Evolutionary conservation across 2,113 vertebrate genomes (phyloP), one percentile per base, ranked within the genome.

Genomic region (Potamarius usumacintae): DNA sequence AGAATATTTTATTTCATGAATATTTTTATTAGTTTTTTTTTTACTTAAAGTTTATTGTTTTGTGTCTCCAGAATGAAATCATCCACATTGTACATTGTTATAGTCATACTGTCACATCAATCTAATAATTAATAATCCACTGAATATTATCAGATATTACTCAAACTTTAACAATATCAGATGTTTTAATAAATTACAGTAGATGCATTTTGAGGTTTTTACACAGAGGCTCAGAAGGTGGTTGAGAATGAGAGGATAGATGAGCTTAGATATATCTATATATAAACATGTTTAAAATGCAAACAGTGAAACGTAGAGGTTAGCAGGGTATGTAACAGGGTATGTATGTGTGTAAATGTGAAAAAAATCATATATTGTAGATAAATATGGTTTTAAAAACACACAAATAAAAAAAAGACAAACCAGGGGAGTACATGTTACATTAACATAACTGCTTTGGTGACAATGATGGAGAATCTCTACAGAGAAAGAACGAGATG

Each of bases 401-500:
- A 87, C 90, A 92, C 84, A 91, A 89, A 92, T 91, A 93, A 91
- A 84, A 89, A 91, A 84, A 88, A 88, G 88, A 93, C 90, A 93
- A 84, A 92, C 34, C 89, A 92, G 90, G 88, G 84, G 91, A 90
- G 82, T 88, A 91, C 92, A 91, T 87, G 58, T 87, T 85, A 89
- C 88, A 90, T 90, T 91, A 62, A 30, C 22, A 82, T 58, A 82
- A 62, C 79, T 85, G 91, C 86, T 91, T 85, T 85, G 79, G 22
- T 82, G 85, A 93, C 90, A 92, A 85, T 67, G 50, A 91, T 85
- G 90, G 82, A 62, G 89, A 92, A 88, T 93, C 86, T 92, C 94
- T 92, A 95, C 95, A 96, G 95, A 95, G 95, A 96, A 96, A 95
- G 95, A 95, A 94, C 92, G 95, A 94, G 92, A 94, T 93, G 79